Evolutionary conservation across 2,113 vertebrate genomes (phyloP), one percentile per base, ranked within the genome.

Genomic region (Salvelinus fontinalis): DNA sequence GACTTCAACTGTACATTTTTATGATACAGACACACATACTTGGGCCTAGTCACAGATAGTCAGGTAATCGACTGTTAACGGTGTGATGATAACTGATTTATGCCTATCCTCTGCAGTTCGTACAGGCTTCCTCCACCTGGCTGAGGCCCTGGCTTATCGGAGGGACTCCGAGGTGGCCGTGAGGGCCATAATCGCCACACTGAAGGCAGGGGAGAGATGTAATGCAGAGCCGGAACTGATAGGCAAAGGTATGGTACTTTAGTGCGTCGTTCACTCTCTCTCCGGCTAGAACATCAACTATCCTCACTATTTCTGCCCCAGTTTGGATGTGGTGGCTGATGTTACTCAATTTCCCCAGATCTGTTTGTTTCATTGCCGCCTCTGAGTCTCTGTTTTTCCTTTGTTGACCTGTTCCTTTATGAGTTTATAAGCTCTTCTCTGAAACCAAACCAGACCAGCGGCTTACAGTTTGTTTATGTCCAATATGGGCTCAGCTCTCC

Each of bases 171-270:
- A 98, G 66, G 87, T 93, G 74, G 94, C 95, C 0, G 89, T 95
- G 2, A 92, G 92, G 66, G 92, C 96, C 8, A 70, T 97, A 77
- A 95, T 96, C 18, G 88, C 94, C 5, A 94, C 95, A 26, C 92
- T 99, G 80, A 95, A 90, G 84, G 93, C 94, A 0, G 95, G 96
- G 64, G 95, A 96, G 74, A 92, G 93, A 62, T 97, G 94, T 86
- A 95, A 94, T 0, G 93, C 95, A 75, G 97, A 98, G 77, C 92
- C 96, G 0, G 97, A 99, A 78, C 94, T 99, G 8, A 83, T 97
- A 29, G 89, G 90, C 83, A 99, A 96, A 96, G 97, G 97, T 98
- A 87, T 18, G 12, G 24, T 5, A 20, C 24, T 48, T 57, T 54
- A 57, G 9, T 65, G 24, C 26, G 24, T 65, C 11, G 18, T 39